Percentiles rank a stretch among this genome's conserved stretches.
Conservation (phyloP, 1,140 invertebrate genomes). For the Piezodorus guildinii region DNA sequence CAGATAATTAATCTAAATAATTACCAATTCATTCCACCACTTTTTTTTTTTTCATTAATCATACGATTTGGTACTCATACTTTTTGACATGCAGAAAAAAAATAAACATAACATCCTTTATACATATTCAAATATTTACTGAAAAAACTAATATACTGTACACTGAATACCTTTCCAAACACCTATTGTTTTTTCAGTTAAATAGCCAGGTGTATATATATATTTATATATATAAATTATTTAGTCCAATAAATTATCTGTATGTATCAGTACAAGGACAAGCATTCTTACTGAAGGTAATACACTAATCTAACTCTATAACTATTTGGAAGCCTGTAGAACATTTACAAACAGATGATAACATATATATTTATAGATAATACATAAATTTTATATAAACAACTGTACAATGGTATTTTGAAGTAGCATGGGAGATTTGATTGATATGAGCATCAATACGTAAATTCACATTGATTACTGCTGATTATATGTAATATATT, state of each 20-base stretch:
- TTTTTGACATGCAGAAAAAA: too few species aligned
- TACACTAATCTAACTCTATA: constrained; percentile 22
- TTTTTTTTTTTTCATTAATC: too few species aligned
- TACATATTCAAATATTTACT: too few species aligned
- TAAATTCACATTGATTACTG: constrained; percentile 11
- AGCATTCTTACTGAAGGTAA: constrained; percentile 8
- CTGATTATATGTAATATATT: not conserved
- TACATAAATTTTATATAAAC: constrained; percentile 18
- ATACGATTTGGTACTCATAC: too few species aligned
- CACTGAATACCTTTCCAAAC: too few species aligned
- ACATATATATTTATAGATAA: constrained; percentile 18
- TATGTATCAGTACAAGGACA: constrained; percentile 15
- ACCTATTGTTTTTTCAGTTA: not conserved
- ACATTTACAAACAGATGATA: constrained; percentile 24
- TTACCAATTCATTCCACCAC: too few species aligned
- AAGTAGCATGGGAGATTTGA: constrained; percentile 16
- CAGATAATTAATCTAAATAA: too few species aligned
- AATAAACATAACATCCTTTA: too few species aligned
- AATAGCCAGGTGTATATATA: not conserved
- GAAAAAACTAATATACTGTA: too few species aligned
- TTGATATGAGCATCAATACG: constrained; percentile 16
- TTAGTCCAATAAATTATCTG: constrained; percentile 12
- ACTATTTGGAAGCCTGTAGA: constrained; percentile 24
- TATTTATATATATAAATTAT: not conserved
- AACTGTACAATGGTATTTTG: constrained; percentile 14